phyloP scores from a whole-genome alignment of 2,113 vertebrate species.

The Caranx melampygus region DNA sequence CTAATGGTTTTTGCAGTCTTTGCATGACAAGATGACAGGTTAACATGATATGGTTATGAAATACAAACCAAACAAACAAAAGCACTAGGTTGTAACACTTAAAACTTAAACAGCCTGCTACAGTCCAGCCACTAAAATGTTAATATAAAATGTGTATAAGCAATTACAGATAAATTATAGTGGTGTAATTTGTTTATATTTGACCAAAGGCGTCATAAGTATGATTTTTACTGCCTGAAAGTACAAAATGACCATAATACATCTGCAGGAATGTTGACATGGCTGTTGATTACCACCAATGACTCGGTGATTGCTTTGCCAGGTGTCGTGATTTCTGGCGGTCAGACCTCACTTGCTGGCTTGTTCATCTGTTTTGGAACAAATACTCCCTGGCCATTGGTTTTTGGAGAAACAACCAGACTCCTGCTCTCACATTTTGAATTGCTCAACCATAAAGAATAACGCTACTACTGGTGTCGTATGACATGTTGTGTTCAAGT shows the following conservation, averaged over 20 bases:
- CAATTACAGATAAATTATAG: slow-evolving; percentile 49
- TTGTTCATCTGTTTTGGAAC: slow-evolving; percentile 49
- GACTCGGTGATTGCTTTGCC: slow-evolving; percentile 62
- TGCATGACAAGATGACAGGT: slow-evolving; percentile 45
- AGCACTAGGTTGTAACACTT: slow-evolving; percentile 21
- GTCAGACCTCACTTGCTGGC: slow-evolving; percentile 40
- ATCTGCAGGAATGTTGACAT: slow-evolving; percentile 62
- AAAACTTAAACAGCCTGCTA: slow-evolving; percentile 8
- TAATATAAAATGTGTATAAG: slow-evolving; percentile 33
- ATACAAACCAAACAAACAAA: slow-evolving; percentile 51
- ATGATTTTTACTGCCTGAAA: slow-evolving; percentile 36
- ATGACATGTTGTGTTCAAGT: slow-evolving; percentile 9
- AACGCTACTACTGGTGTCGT: slow-evolving; percentile 26
- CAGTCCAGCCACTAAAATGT: slow-evolving; percentile 28
- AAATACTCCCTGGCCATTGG: slow-evolving; percentile 36
- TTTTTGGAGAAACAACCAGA: slow-evolving; percentile 43
- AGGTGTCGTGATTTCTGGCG: slow-evolving; percentile 60
- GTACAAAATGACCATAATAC: slow-evolving; percentile 46
- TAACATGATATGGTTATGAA: slow-evolving; percentile 45
- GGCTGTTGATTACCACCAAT: slow-evolving; percentile 56
- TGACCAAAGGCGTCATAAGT: slow-evolving; percentile 24
- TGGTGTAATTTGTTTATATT: slow-evolving; percentile 44
- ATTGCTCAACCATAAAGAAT: slow-evolving; percentile 27
- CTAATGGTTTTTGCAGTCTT: slow-evolving; percentile 60
- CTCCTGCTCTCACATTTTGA: slow-evolving; percentile 27